phyloP scores from a whole-genome alignment of 1,140 invertebrate genomes.

The Pogonus chalceus region DNA sequence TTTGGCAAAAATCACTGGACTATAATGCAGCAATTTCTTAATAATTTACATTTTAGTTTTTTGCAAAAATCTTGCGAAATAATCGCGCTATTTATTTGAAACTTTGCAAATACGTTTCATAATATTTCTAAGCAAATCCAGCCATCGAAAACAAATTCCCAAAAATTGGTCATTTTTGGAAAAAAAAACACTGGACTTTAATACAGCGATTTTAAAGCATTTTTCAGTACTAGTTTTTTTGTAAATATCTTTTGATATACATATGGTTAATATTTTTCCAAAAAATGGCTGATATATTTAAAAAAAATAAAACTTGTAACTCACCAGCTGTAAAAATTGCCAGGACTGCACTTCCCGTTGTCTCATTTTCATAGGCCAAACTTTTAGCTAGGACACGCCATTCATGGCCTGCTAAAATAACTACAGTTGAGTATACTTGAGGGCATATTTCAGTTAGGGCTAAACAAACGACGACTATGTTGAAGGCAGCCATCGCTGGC shows the following conservation, averaged over 20 bases:
- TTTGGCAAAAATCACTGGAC: no score
- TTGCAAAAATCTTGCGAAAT: no score
- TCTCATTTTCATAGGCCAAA: constrained; percentile 50
- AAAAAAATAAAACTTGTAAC: constrained; percentile 9
- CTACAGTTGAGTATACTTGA: constrained; percentile 44
- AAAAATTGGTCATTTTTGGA: no score
- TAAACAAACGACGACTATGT: constrained; percentile 46
- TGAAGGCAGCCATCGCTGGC: constrained; percentile 47
- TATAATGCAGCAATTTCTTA: no score
- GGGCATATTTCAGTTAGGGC: constrained; percentile 52
- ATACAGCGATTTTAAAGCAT: background rate
- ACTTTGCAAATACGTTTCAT: constrained; percentile 3
- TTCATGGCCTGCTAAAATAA: constrained; percentile 48
- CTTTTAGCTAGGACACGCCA: constrained; percentile 52
- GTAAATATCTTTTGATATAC: constrained; percentile 9
- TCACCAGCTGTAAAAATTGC: constrained; percentile 53
- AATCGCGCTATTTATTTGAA: no score
- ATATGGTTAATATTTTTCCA: constrained; percentile 1
- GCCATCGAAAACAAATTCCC: no score
- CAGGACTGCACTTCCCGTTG: constrained; percentile 53
- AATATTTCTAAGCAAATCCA: no score
- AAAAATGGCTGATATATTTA: constrained; percentile 7
- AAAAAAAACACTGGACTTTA: constrained; percentile 1
- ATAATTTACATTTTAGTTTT: no score
- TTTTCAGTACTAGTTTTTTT: background rate